phyloP scores from a whole-genome alignment of 2,888 invertebrate species.

The Clostera curtula region DNA sequence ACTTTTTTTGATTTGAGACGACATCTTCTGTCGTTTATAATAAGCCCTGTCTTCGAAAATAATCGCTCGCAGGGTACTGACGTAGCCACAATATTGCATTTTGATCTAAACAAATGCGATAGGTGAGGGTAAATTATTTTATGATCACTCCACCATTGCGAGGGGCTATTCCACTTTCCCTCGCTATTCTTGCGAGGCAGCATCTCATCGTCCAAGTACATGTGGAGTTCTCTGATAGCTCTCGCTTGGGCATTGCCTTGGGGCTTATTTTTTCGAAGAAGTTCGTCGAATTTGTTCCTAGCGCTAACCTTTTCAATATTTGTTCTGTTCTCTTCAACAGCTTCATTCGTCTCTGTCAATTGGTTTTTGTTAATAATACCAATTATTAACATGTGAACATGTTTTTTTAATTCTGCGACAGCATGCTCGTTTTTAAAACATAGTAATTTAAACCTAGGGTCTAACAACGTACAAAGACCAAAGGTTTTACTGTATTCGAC shows the following conservation, averaged over 20 bases:
- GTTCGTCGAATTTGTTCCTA: slow-evolving; percentile 8
- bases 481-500: slow-evolving; percentile 5
- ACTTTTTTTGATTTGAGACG: slow-evolving; percentile 1
- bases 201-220: slow-evolving; percentile 5
- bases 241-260: slow-evolving; percentile 10
- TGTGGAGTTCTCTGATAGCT: slow-evolving; percentile 8
- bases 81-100: slow-evolving; percentile 12
- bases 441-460: slow-evolving; percentile 8
- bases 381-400: slow-evolving; percentile 4
- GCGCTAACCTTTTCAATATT: slow-evolving; percentile 5
- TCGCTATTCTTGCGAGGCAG: slow-evolving; percentile 3
- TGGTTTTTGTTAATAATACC: slow-evolving; percentile 5
- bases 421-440: slow-evolving; percentile 8
- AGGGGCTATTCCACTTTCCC: slow-evolving; percentile 8
- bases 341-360: not conserved
- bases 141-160: slow-evolving; percentile 10
- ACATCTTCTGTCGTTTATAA: slow-evolving; percentile 4
- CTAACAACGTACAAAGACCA: slow-evolving; percentile 9
- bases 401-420: slow-evolving; percentile 8
- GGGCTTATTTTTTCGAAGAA: slow-evolving; percentile 7
- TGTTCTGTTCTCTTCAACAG: not conserved
- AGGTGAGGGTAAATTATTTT: slow-evolving; percentile 9
- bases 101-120: slow-evolving; percentile 5
- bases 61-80: too few relatives aligned
- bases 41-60: slow-evolving; percentile 7